These are phyloP conservation scores for Drosophila nasuta DNA, from an alignment of 1,140 invertebrate species.

Conservation along the genomic window DNA sequence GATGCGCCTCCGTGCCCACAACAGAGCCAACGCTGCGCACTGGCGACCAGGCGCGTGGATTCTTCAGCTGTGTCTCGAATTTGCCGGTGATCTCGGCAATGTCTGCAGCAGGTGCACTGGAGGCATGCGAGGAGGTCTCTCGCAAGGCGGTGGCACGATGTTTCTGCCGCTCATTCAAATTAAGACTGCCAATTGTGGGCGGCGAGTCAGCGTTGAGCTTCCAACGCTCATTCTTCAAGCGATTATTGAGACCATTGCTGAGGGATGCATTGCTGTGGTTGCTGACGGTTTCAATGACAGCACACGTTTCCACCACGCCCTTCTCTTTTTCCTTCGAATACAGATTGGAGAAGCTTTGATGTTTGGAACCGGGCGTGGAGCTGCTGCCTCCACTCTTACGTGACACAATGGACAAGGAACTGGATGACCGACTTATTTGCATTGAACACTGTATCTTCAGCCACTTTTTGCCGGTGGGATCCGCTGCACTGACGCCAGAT, in stretches of 20 bases:
- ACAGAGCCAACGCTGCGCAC: slow-evolving; percentile 93
- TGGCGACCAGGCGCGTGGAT: slow-evolving; percentile 93
- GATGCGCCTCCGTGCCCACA: slow-evolving; percentile 91
- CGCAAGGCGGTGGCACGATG: slow-evolving; percentile 65
- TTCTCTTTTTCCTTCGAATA: slow-evolving; percentile 83
- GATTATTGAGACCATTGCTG: slow-evolving; percentile 74
- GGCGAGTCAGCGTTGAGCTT: slow-evolving; percentile 72
- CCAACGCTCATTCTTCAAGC: slow-evolving; percentile 76
- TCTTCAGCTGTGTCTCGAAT: slow-evolving; percentile 86
- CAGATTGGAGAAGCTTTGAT: slow-evolving; percentile 83
- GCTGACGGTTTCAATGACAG: slow-evolving; percentile 86
- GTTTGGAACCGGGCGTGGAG: slow-evolving; percentile 82
- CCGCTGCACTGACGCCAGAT: slow-evolving; percentile 90
- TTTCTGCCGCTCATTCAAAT: slow-evolving; percentile 78
- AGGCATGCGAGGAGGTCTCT: slow-evolving; percentile 63
- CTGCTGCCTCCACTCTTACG: slow-evolving; percentile 86
- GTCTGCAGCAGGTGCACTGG: slow-evolving; percentile 75
- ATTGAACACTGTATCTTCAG: slow-evolving; percentile 90
- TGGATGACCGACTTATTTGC: slow-evolving; percentile 92
- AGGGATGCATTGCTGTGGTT: slow-evolving; percentile 86
- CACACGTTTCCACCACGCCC: slow-evolving; percentile 76
- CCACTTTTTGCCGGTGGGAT: slow-evolving; percentile 95
- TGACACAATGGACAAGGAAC: slow-evolving; percentile 86
- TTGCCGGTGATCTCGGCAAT: slow-evolving; percentile 82
- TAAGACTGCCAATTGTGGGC: slow-evolving; percentile 79